A percentile compares a stretch with the other conserved stretches of the same genome.
phyloP scores from a whole-genome alignment of 2,113 vertebrate genomes.

The cattle (Bos taurus) region DNA sequence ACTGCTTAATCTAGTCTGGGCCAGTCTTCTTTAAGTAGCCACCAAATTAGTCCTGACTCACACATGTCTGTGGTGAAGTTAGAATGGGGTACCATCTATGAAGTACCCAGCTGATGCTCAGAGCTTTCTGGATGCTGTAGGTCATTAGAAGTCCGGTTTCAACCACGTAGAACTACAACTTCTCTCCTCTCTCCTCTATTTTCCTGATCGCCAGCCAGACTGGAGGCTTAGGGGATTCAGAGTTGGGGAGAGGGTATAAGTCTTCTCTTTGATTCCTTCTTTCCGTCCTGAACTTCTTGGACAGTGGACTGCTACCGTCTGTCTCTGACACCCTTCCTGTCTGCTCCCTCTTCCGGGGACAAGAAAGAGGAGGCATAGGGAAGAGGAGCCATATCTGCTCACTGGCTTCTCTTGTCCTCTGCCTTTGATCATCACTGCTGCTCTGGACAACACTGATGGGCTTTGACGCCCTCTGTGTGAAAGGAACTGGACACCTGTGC shows the following conservation, averaged over 20 bases:
- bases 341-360: not conserved
- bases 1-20: not conserved
- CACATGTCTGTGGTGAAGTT: not conserved
- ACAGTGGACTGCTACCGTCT: not conserved
- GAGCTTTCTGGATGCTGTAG: not conserved
- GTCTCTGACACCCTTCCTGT: not conserved
- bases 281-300: not conserved
- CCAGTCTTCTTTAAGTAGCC: not conserved
- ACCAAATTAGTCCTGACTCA: not conserved
- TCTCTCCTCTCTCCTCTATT: not conserved
- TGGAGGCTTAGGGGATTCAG: not conserved
- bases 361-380: not conserved
- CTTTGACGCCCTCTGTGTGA: not conserved
- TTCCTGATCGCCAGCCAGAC: not conserved
- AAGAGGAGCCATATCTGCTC: not conserved
- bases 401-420: too few relatives aligned
- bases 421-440: not conserved
- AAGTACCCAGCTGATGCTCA: not conserved
- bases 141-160: not conserved
- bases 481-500: not conserved
- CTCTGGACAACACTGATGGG: not conserved
- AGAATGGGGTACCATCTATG: rapidly evolving
- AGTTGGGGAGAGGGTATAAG: rapidly evolving
- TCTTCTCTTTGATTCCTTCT: not conserved
- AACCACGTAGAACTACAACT: rapidly evolving